A percentile compares a stretch with the other conserved stretches of the same genome.
phyloP scores from a whole-genome alignment of 2,888 invertebrate species.

The Myopa testacea region DNA sequence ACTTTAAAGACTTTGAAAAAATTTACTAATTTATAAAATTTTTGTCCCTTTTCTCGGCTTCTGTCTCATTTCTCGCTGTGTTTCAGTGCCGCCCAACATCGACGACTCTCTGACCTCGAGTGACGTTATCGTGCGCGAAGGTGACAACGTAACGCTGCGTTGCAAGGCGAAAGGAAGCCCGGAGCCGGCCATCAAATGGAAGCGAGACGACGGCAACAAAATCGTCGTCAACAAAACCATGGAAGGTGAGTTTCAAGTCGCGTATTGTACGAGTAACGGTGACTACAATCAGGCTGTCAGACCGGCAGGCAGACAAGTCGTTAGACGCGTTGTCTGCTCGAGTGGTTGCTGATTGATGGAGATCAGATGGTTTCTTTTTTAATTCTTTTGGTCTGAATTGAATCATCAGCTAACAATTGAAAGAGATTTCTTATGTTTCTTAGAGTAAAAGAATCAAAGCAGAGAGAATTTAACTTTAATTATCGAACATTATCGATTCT shows the following conservation, averaged over 20 bases:
- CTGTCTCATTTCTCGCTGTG: conserved; percentile 54
- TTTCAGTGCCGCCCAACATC: conserved; percentile 90
- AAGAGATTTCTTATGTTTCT: too few species aligned
- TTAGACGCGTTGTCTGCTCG: too few species aligned
- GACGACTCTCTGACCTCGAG: conserved; percentile 91
- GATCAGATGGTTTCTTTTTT: too few species aligned
- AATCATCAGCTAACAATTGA: too few species aligned
- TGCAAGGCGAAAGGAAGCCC: conserved; percentile 93
- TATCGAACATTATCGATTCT: too few species aligned
- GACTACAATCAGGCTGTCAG: too few species aligned
- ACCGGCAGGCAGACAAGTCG: too few species aligned
- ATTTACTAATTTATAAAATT: not conserved
- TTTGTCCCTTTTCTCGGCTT: not conserved
- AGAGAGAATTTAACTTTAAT: too few species aligned
- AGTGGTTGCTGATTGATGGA: too few species aligned
- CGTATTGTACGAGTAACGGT: too few species aligned
- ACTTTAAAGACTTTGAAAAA: not conserved
- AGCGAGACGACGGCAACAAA: conserved; percentile 87
- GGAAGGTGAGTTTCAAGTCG: conserved; percentile 71
- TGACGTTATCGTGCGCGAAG: conserved; percentile 91
- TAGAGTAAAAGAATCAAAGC: too few species aligned
- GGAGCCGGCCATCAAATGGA: conserved; percentile 90
- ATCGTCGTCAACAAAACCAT: conserved; percentile 87
- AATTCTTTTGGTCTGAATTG: too few species aligned
- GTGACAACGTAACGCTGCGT: conserved; percentile 87